Conservation (phyloP, 2,113 vertebrate species). For the Solea senegalensis region DNA sequence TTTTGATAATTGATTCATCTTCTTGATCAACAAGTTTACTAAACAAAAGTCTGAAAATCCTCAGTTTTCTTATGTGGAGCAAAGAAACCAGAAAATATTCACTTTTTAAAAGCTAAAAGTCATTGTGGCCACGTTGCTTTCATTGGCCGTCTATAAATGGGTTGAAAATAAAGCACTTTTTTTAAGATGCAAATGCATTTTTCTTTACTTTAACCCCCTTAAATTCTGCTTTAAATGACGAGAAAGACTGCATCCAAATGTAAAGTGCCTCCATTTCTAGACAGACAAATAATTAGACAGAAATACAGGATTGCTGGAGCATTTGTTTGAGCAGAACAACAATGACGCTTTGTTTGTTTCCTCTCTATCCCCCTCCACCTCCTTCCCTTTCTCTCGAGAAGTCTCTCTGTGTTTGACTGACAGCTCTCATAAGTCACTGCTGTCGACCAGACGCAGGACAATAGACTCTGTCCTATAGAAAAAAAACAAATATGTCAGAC, state of each 20-base stretch:
- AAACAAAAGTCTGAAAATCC: too few species aligned
- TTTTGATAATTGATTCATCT: too few species aligned
- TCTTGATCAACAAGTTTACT: too few species aligned
- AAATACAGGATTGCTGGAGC: slow-evolving; percentile 27
- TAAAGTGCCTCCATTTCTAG: slow-evolving; percentile 21
- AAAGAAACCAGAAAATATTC: too few species aligned
- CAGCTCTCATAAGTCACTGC: slow-evolving; percentile 67
- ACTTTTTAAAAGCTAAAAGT: too few species aligned
- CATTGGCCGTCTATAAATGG: too few species aligned
- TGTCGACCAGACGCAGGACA: slow-evolving; percentile 56
- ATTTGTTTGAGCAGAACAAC: slow-evolving; percentile 51
- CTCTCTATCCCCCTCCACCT: background rate
- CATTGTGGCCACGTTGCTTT: too few species aligned
- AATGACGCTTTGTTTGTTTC: slow-evolving; percentile 32
- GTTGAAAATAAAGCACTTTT: too few species aligned
- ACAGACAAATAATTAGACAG: slow-evolving; percentile 30
- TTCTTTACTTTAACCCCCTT: background rate
- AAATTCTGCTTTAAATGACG: slow-evolving; percentile 1
- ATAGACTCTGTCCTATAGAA: slow-evolving; percentile 20
- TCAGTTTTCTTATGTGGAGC: too few species aligned
- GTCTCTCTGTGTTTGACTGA: slow-evolving; percentile 59
- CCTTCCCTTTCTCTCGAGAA: slow-evolving; percentile 29
- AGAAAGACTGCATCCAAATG: slow-evolving; percentile 24
- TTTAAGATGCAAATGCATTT: too few species aligned
- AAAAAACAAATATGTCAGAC: slow-evolving; percentile 31